A percentile compares a stretch with the other conserved stretches of the same genome.
Conservation (phyloP, 2,113 vertebrate species). For the Pluvianellus socialis region DNA sequence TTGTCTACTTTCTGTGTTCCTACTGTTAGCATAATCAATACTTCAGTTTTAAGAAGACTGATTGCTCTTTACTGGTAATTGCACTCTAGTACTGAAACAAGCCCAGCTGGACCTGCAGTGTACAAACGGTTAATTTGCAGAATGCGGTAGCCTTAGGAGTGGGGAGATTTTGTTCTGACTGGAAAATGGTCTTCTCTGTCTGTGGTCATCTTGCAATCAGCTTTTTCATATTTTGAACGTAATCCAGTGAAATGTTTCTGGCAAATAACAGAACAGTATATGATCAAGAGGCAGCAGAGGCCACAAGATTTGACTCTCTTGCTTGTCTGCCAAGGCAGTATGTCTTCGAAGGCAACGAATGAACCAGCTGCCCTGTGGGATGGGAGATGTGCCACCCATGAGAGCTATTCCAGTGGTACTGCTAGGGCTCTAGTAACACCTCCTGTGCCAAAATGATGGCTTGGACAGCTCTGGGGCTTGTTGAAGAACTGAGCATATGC, state of each 20-base stretch:
- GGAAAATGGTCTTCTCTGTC: background rate
- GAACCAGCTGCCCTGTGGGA: background rate
- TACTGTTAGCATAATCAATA: conserved; percentile 29
- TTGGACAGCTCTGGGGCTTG: background rate
- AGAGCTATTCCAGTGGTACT: background rate
- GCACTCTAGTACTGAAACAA: background rate
- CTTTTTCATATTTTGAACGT: background rate
- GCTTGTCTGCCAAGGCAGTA: background rate
- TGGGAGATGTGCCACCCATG: background rate
- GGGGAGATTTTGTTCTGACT: background rate
- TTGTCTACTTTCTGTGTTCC: conserved; percentile 2
- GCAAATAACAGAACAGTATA: background rate
- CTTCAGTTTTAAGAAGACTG: background rate
- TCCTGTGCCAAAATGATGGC: background rate
- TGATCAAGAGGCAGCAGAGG: background rate
- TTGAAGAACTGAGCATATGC: background rate
- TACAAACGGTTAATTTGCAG: background rate
- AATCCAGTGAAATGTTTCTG: background rate
- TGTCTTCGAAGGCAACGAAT: background rate
- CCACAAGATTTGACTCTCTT: background rate
- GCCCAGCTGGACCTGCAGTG: background rate
- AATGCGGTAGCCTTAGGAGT: fast-evolving
- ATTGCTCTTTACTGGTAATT: background rate
- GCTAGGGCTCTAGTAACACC: background rate
- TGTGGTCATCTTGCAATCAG: background rate